Evolutionary conservation across 2,888 invertebrate genomes (phyloP).

Genomic region (Plutella xylostella): DNA sequence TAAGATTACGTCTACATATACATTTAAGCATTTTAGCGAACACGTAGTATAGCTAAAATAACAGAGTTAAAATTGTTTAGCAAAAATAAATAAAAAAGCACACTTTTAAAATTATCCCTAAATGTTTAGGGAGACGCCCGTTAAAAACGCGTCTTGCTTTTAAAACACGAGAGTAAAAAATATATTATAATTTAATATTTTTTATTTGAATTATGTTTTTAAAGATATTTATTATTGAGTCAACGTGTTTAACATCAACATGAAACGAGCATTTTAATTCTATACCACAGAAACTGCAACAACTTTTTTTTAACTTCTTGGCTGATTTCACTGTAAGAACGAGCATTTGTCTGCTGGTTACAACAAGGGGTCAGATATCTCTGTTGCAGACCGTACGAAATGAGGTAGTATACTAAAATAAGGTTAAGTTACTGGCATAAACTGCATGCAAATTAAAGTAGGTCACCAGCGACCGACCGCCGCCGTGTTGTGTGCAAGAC

Average conservation of each 20-base stretch:
- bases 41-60: slow-evolving; percentile 21
- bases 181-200: slow-evolving; percentile 23
- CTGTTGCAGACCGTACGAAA: no score
- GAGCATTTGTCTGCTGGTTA: no score
- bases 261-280: neutral
- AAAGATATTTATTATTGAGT: slow-evolving; percentile 7
- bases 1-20: slow-evolving; percentile 22
- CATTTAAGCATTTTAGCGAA: slow-evolving; percentile 27
- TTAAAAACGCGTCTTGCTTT: slow-evolving; percentile 14
- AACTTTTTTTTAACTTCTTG: neutral
- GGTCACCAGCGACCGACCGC: no score
- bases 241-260: neutral
- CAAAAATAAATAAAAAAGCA: slow-evolving; percentile 47
- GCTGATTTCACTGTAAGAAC: no score
- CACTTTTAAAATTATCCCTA: slow-evolving; percentile 9
- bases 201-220: neutral
- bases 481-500: no score
- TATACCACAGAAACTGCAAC: neutral
- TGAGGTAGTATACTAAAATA: no score
- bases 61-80: slow-evolving; percentile 39
- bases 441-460: no score
- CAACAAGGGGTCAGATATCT: no score
- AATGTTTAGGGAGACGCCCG: neutral
- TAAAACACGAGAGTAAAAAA: slow-evolving; percentile 49
- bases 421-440: no score